phyloP scores from a whole-genome alignment of 2,797 vertebrate genomes.

The Syndactyla subalaris region DNA sequence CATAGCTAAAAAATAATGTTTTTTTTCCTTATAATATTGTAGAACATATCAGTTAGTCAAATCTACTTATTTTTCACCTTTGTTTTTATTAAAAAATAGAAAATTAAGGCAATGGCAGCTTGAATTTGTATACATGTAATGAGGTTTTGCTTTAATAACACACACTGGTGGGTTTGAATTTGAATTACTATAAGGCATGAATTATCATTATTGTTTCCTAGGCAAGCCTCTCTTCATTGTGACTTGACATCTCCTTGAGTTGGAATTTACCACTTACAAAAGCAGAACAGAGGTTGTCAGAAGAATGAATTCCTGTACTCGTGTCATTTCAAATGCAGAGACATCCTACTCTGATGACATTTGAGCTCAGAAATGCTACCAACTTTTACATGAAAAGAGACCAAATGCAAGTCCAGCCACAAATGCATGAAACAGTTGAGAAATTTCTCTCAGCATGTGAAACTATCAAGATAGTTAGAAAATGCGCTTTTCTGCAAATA shows the following conservation, averaged over 20 bases:
- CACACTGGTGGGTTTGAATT: background rate
- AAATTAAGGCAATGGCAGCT: background rate
- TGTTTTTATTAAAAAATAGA: background rate
- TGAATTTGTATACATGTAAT: background rate
- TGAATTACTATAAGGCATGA: background rate
- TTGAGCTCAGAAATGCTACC: background rate
- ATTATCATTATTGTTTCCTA: conserved; percentile 8
- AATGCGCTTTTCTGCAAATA: background rate
- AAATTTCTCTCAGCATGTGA: background rate
- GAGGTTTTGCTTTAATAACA: background rate
- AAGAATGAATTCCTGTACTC: background rate
- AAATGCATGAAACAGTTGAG: background rate
- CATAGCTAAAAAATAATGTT: background rate
- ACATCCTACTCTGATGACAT: background rate
- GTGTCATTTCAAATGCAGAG: background rate
- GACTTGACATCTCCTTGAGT: conserved; percentile 20
- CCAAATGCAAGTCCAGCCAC: background rate
- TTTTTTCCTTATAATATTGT: background rate
- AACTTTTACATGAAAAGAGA: background rate
- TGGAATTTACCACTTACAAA: conserved; percentile 31
- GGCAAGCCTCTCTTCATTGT: background rate
- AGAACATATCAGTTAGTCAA: background rate
- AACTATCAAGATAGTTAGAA: background rate
- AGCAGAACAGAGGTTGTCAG: conserved; percentile 14
- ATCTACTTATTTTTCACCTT: background rate